Conservation (phyloP, 2,888 invertebrate species). For the Horisme vitalbata region DNA sequence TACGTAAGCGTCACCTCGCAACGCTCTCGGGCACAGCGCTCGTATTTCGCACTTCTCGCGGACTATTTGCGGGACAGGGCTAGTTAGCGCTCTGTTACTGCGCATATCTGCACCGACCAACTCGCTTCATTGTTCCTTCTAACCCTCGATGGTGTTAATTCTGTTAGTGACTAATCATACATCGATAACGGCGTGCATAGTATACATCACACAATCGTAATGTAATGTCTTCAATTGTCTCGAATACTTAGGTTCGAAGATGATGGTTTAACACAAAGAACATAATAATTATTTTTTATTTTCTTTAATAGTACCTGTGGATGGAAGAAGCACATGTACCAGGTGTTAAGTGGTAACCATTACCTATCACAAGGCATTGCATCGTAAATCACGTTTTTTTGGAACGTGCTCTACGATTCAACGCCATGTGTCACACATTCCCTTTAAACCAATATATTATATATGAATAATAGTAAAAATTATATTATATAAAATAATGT, state of each 20-base stretch:
- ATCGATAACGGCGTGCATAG: too few species aligned
- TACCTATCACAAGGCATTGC: too few species aligned
- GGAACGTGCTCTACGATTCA: too few species aligned
- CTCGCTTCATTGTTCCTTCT: slow-evolving; percentile 47
- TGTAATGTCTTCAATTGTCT: too few species aligned
- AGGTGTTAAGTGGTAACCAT: too few species aligned
- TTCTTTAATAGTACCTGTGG: not conserved
- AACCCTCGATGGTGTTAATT: slow-evolving; percentile 48
- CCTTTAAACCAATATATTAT: too few species aligned
- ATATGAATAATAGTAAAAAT: slow-evolving; percentile 3
- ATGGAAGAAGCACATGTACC: not conserved
- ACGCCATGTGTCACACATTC: too few species aligned
- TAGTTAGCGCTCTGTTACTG: slow-evolving; percentile 60
- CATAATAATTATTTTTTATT: too few species aligned
- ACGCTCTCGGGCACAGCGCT: slow-evolving; percentile 72
- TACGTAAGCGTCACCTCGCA: slow-evolving; percentile 80
- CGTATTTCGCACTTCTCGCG: slow-evolving; percentile 75
- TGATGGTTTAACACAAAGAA: too few species aligned
- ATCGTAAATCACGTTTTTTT: too few species aligned
- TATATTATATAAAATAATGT: slow-evolving; percentile 8
- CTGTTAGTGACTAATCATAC: slow-evolving; percentile 35
- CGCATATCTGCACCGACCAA: slow-evolving; percentile 49
- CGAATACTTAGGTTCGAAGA: too few species aligned
- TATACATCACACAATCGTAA: too few species aligned
- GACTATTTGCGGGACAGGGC: slow-evolving; percentile 67